Evolutionary conservation across 2,113 vertebrate genomes (phyloP), one percentile per base, ranked within the genome.

Genomic region (Python bivittatus): DNA sequence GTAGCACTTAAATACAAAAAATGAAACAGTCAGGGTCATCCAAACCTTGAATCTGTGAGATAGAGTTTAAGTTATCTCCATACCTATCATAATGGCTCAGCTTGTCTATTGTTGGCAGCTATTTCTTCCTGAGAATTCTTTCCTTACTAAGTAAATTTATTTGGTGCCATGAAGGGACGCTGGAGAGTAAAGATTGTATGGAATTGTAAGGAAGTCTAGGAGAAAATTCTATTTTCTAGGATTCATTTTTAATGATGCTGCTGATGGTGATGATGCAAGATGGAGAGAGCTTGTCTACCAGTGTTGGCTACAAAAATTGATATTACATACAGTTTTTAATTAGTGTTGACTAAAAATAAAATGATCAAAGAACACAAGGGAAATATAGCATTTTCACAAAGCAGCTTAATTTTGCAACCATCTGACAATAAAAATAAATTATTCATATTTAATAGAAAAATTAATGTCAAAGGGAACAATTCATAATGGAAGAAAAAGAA

Each of bases 391-490:
- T 95, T 96, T 96, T 95, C 95, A 94, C 94, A 96, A 96, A 72
- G 84, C 11, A 85, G 83, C 94, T 95, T 95, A 95, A 96, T 96
- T 96, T 96, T 95, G 17, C 52, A 93, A 15, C 91, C 72, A 90
- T 96, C 95, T 93, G 95, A 94, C 86, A 95, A 93, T 94, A 93
- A 91, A 94, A 94, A 84, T 54, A 91, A 91, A 79, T 90, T 79
- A 94, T 94, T 95, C 83, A 94, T 91, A 54, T 94, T 94, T 94
- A 96, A 94, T 93, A 93, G 88, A 94, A 95, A 95, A 96, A 72
- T 0, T 44, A 0, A 53, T 91, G 68, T 88, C 29, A 93, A 91
- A 93, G 23, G 92, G 91, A 96, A 90, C 64, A 90, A 93, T 93
- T 93, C 56, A 56, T 93, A 94, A 92, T 1, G 1, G 38, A 93